Conservation (phyloP, 2,113 vertebrate species). For the Oreotrochilus melanogaster region DNA sequence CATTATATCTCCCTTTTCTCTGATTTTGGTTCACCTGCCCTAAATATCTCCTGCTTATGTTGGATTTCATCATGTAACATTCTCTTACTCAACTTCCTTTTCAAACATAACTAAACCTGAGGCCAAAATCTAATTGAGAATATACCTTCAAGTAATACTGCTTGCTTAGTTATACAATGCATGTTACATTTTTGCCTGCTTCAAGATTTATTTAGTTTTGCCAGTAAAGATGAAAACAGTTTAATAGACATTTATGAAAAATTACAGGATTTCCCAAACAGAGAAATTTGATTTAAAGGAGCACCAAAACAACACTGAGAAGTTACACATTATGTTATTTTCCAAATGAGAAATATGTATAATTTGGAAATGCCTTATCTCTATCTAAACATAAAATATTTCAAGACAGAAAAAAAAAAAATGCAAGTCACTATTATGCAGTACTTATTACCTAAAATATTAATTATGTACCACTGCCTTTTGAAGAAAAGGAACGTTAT, state of each 20-base stretch:
- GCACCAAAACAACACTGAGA: neutral
- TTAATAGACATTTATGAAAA: neutral
- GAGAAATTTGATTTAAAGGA: neutral
- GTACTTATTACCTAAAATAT: neutral
- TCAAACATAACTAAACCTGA: neutral
- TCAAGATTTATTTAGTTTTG: neutral
- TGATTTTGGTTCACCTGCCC: neutral
- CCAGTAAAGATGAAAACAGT: conserved; percentile 27
- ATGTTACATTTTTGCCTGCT: neutral
- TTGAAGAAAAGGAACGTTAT: neutral
- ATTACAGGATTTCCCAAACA: neutral
- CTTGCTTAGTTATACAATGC: neutral
- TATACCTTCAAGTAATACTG: neutral
- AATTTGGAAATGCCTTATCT: neutral
- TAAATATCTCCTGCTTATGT: neutral
- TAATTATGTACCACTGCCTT: neutral
- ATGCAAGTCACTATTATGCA: neutral
- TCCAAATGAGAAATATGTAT: neutral
- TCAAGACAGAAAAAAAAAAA: neutral
- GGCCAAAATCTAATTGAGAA: neutral
- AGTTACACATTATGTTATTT: neutral
- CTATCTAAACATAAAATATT: neutral
- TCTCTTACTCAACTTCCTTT: neutral
- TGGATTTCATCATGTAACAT: neutral
- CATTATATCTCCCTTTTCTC: neutral